phyloP scores from a whole-genome alignment of 2,113 vertebrate species.

The Dolichallabes microphthalmus region DNA sequence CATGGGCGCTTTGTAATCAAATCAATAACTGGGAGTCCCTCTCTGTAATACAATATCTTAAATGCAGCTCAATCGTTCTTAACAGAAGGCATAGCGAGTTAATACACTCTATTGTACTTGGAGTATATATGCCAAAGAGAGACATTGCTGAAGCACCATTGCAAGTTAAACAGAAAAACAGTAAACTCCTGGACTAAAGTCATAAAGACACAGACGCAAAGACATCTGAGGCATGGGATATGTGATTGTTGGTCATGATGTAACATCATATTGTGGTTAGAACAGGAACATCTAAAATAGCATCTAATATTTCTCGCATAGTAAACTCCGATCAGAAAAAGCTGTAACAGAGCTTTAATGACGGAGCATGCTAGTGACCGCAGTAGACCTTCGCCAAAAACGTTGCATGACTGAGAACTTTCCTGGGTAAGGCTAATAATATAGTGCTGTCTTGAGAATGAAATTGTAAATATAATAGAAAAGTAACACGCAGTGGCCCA shows the following conservation, averaged over 20 bases:
- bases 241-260: not conserved
- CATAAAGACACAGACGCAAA: not conserved
- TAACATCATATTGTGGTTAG: constrained; percentile 1
- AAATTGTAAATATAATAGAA: not conserved
- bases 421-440: not conserved
- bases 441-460: not conserved
- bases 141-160: not conserved
- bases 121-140: not conserved
- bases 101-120: not conserved
- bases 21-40: constrained; percentile 62
- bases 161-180: not conserved
- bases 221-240: not conserved
- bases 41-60: constrained; percentile 53
- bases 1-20: constrained; percentile 50
- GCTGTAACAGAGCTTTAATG: constrained; percentile 1
- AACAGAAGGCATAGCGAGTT: constrained; percentile 16
- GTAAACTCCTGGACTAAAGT: not conserved
- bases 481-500: not conserved
- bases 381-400: not conserved
- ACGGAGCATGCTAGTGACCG: not conserved
- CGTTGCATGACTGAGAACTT: not conserved
- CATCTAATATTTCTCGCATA: constrained; percentile 6
- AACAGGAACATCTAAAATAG: not conserved
- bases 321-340: not conserved
- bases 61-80: constrained; percentile 31